Evolutionary conservation across 2,888 invertebrate species (phyloP).

Genomic region (Dexiosoma caninum): DNA sequence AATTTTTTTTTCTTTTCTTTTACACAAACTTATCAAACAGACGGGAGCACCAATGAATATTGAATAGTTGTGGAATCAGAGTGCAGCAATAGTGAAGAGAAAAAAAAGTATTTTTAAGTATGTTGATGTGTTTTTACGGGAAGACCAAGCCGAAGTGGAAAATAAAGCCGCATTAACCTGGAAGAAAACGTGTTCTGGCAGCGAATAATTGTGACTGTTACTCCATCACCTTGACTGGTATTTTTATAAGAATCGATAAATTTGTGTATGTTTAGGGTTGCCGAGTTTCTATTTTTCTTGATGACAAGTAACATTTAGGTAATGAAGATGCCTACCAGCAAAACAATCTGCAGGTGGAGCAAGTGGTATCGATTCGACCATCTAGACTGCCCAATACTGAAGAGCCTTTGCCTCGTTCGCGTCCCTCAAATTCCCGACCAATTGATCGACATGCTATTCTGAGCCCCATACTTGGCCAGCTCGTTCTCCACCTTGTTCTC

Average conservation of each 20-base stretch:
- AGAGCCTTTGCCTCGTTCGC: too few species aligned
- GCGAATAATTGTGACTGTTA: conserved; percentile 45
- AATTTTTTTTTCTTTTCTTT: too few species aligned
- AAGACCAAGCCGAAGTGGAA: background rate
- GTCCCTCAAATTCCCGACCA: too few species aligned
- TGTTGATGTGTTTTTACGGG: background rate
- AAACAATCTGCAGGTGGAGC: too few species aligned
- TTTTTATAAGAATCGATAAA: background rate
- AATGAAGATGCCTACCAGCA: too few species aligned
- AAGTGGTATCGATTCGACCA: too few species aligned
- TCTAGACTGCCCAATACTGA: too few species aligned
- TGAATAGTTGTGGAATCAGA: conserved; percentile 8
- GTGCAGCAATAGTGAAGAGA: conserved; percentile 27
- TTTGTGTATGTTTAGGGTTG: background rate
- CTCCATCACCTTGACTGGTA: conserved; percentile 42
- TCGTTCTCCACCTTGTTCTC: too few species aligned
- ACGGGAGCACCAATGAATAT: conserved; percentile 27
- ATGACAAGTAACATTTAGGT: too few species aligned
- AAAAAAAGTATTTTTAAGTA: background rate
- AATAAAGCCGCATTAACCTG: background rate
- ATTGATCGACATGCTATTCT: too few species aligned
- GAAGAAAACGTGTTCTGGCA: conserved; percentile 30
- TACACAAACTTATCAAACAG: conserved; percentile 36
- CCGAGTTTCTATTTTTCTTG: too few species aligned
- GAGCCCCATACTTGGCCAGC: too few species aligned